Percentiles rank a stretch among this genome's conserved stretches.
These are phyloP conservation scores for Paguma larvata DNA, from an alignment of 2,797 vertebrate genomes.

Conservation along the genomic window DNA sequence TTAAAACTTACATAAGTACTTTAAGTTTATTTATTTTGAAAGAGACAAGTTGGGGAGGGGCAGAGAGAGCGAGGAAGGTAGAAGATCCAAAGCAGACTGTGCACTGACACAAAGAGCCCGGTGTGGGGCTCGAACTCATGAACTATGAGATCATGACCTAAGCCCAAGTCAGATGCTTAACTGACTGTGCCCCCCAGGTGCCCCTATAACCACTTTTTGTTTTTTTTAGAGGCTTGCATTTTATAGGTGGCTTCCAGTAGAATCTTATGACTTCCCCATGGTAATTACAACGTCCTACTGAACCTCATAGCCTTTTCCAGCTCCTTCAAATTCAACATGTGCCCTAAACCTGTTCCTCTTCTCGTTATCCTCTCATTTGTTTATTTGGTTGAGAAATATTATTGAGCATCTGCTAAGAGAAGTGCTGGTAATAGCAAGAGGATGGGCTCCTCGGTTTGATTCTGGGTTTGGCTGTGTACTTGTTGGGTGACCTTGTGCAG, in stretches of 20 bases:
- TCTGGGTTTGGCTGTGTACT: background rate
- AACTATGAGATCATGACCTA: no score
- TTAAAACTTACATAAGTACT: background rate
- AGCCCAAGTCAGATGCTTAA: no score
- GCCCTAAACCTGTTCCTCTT: background rate
- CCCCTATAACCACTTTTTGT: no score
- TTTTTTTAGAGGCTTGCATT: background rate
- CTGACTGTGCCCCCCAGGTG: no score
- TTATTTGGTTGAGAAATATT: conserved; percentile 57
- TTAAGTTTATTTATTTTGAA: no score
- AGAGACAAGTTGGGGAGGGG: no score
- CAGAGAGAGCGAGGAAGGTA: no score
- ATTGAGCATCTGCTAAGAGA: background rate
- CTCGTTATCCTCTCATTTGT: background rate
- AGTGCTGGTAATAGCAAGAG: background rate
- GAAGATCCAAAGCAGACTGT: no score
- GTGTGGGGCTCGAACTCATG: no score
- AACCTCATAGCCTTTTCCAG: background rate
- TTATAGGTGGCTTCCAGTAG: background rate
- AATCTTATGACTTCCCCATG: background rate
- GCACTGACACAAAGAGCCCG: no score
- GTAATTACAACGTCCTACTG: background rate
- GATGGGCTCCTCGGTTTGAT: background rate
- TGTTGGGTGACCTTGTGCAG: background rate
- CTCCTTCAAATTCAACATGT: background rate